phyloP scores from a whole-genome alignment of 2,888 invertebrate genomes.

The Volucella bombylans region DNA sequence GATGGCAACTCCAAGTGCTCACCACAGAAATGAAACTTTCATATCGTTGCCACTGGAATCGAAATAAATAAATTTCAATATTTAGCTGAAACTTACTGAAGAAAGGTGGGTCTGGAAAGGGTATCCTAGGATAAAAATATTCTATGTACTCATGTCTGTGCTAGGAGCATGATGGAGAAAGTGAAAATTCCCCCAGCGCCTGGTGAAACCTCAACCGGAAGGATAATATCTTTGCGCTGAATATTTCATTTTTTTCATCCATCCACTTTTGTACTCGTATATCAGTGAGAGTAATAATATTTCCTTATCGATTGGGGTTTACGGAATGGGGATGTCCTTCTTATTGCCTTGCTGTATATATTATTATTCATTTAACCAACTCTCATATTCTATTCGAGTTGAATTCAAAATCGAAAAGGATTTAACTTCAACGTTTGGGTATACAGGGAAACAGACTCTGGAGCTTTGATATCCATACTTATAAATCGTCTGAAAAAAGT shows the following conservation, averaged over 20 bases:
- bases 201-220: conserved; percentile 6
- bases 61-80: conserved; percentile 34
- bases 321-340: conserved; percentile 1
- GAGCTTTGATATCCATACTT: too few relatives aligned
- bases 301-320: conserved; percentile 11
- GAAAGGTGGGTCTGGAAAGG: not conserved
- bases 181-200: not conserved
- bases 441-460: too few relatives aligned
- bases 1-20: conserved; percentile 6
- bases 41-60: conserved; percentile 41
- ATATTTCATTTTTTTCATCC: conserved; percentile 39
- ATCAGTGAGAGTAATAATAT: conserved; percentile 28
- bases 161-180: not conserved
- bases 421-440: not conserved
- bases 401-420: conserved; percentile 3
- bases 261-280: not conserved
- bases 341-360: not conserved
- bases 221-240: conserved; percentile 18
- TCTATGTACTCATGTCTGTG: too few relatives aligned
- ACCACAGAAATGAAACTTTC: conserved; percentile 29
- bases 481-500: too few relatives aligned
- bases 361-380: conserved; percentile 6
- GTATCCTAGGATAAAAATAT: too few relatives aligned
- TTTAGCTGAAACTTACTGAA: not conserved
- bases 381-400: conserved; percentile 24